phyloP scores from a whole-genome alignment of 2,888 invertebrate genomes.

The Sceliomorpha sp. region DNA sequence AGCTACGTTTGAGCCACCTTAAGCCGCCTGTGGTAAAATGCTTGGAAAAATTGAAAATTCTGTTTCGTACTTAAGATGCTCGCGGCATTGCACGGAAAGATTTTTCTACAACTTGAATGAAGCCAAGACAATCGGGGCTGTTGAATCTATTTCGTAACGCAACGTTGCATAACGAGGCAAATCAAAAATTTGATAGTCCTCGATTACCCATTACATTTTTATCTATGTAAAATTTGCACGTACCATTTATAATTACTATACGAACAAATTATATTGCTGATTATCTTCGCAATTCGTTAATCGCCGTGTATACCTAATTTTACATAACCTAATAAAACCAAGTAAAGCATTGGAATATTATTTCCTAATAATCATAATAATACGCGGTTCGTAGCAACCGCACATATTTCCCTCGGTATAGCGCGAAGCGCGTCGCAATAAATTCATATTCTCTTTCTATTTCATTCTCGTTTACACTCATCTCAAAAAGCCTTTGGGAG shows the following conservation, averaged over 20 bases:
- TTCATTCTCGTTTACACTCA: slow-evolving; percentile 3
- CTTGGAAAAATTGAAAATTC: slow-evolving; percentile 43
- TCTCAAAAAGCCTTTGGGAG: slow-evolving; percentile 5
- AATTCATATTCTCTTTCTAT: slow-evolving; percentile 3
- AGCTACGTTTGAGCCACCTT: slow-evolving; percentile 50
- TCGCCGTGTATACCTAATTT: no score
- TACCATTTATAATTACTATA: no score
- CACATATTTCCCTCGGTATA: background rate
- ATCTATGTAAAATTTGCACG: no score
- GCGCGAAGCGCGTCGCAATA: background rate
- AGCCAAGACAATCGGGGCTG: slow-evolving; percentile 8
- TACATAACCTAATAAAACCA: no score
- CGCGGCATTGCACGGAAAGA: slow-evolving; percentile 25
- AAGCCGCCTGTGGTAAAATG: slow-evolving; percentile 44
- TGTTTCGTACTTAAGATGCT: slow-evolving; percentile 26
- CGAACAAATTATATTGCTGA: no score
- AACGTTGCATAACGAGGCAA: no score
- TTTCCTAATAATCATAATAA: no score
- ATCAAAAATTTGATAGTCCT: no score
- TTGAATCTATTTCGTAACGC: slow-evolving; percentile 2
- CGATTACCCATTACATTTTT: no score
- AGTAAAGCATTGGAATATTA: no score
- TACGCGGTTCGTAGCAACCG: no score
- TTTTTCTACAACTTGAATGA: slow-evolving; percentile 10
- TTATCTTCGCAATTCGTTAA: no score